A percentile compares a stretch with the other conserved stretches of the same genome.
Conservation (phyloP, 2,888 invertebrate species). For the Notocelia uddmanniana region DNA sequence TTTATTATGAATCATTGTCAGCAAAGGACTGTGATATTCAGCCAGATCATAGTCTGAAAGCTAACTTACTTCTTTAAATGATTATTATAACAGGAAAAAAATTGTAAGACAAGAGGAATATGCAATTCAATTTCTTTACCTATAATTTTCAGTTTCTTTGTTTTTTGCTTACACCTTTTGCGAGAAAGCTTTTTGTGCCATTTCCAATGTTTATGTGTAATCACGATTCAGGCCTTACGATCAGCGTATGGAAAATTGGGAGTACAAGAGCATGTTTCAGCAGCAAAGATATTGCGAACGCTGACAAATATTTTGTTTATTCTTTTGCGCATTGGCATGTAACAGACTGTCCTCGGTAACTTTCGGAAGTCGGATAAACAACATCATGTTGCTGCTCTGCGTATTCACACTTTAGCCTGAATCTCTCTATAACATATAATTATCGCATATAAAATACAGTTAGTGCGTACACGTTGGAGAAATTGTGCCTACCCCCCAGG, state of each 20-base stretch:
- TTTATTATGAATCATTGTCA: no score
- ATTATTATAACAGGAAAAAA: no score
- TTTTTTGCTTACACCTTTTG: neutral
- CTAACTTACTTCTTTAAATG: no score
- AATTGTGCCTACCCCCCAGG: constrained; percentile 55
- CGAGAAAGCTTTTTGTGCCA: neutral
- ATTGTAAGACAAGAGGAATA: no score
- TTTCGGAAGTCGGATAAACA: neutral
- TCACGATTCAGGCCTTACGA: neutral
- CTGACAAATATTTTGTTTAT: neutral
- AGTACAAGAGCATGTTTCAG: neutral
- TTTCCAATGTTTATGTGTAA: neutral
- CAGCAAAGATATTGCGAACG: neutral
- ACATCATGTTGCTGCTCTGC: neutral
- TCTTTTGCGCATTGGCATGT: neutral
- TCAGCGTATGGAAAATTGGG: neutral
- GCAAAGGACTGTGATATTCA: no score
- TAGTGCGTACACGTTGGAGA: constrained; percentile 38
- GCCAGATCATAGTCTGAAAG: no score
- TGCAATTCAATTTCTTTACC: neutral
- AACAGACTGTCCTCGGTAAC: neutral
- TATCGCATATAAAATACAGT: constrained; percentile 35
- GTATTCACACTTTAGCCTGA: constrained; percentile 13
- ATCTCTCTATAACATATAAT: constrained; percentile 20
- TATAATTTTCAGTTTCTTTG: neutral